Evolutionary conservation across 2,113 vertebrate genomes (phyloP).

Genomic region (Malaclemys terrapin): DNA sequence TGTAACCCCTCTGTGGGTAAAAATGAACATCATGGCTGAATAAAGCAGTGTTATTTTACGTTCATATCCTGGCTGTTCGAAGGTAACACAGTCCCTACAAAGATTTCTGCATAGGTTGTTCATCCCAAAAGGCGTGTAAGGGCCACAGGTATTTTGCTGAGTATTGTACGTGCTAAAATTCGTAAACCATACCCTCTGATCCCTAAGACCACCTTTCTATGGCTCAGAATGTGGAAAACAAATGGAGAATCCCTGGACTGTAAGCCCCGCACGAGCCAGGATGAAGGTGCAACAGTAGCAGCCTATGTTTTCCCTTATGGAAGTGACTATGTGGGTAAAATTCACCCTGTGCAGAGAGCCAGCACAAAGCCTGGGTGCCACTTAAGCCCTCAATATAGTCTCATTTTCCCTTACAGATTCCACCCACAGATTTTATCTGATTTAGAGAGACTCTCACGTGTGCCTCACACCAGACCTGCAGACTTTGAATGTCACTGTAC

Average conservation of each 20-base stretch:
- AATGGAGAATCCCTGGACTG: accelerated
- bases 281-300: neutral
- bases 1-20: neutral
- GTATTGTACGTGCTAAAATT: neutral
- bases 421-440: accelerated
- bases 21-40: neutral
- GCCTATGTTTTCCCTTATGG: neutral
- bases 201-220: too few species aligned
- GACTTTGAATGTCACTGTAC: neutral
- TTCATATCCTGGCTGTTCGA: accelerated
- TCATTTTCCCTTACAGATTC: accelerated
- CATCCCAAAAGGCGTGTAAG: neutral
- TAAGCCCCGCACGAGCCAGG: neutral
- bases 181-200: accelerated
- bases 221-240: neutral
- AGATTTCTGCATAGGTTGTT: neutral
- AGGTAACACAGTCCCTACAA: neutral
- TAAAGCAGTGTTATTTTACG: neutral
- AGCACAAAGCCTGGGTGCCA: accelerated
- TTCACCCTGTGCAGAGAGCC: neutral
- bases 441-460: neutral
- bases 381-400: accelerated
- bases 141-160: neutral
- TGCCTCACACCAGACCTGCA: neutral
- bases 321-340: accelerated